phyloP scores from a whole-genome alignment of 1,140 invertebrate genomes.

The Procambarus virginalis region DNA sequence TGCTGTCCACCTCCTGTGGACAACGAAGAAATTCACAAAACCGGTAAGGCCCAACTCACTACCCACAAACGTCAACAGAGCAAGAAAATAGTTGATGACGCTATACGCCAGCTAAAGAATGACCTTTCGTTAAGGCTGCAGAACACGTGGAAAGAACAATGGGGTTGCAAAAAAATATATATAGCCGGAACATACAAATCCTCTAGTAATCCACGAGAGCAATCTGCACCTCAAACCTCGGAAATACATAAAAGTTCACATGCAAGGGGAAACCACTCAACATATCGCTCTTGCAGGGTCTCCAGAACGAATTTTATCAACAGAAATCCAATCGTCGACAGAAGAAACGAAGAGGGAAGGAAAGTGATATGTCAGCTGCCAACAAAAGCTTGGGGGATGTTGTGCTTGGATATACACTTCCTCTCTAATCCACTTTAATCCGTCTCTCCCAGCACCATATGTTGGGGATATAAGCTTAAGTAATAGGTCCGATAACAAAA shows the following conservation, averaged over 20 bases:
- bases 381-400: background rate
- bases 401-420: background rate
- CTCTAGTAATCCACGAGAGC: background rate
- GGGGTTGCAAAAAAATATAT: background rate
- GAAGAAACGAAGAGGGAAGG: background rate
- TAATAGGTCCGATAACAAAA: background rate
- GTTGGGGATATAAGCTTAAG: background rate
- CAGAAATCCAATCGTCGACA: background rate
- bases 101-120: background rate
- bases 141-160: background rate
- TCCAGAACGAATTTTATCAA: background rate
- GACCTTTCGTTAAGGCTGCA: background rate
- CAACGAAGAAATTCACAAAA: background rate
- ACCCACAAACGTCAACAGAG: background rate
- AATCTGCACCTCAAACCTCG: background rate
- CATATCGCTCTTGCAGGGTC: background rate
- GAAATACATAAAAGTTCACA: background rate
- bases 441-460: background rate
- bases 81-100: background rate
- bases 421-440: background rate
- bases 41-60: background rate
- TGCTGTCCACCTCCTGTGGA: background rate
- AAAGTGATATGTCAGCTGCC: background rate
- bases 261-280: background rate
- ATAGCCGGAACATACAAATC: background rate